Evolutionary conservation across 2,113 vertebrate species (phyloP).

Genomic region (Ciconia stormi): DNA sequence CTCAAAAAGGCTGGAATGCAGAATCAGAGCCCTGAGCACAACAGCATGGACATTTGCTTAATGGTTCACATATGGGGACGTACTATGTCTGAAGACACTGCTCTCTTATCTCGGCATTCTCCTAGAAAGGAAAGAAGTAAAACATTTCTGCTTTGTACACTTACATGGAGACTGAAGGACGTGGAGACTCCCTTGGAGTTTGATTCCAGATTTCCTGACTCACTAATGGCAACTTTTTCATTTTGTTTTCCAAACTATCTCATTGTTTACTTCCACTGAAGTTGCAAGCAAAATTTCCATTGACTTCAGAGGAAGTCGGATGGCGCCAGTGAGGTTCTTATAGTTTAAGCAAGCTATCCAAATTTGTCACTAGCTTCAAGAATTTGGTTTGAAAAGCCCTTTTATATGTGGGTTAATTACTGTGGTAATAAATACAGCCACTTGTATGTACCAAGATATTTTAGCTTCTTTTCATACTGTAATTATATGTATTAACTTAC

Average conservation of each 20-base stretch:
- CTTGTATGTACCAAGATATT: neutral
- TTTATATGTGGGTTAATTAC: neutral
- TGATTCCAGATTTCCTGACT: conserved; percentile 27
- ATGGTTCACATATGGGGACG: neutral
- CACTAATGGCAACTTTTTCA: neutral
- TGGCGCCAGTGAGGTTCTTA: conserved; percentile 30
- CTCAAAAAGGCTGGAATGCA: neutral
- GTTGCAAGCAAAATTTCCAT: conserved; percentile 12
- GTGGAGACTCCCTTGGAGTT: neutral
- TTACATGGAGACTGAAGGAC: neutral
- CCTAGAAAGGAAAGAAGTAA: neutral
- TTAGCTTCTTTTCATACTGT: neutral
- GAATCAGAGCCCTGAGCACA: neutral
- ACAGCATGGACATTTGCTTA: neutral
- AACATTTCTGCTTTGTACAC: neutral
- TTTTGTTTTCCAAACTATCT: conserved; percentile 29
- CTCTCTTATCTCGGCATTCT: neutral
- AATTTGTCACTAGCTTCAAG: conserved; percentile 5
- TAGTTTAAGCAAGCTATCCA: neutral
- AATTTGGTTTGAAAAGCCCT: neutral
- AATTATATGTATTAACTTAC: conserved; percentile 15
- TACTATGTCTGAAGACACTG: neutral
- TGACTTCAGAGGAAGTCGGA: conserved; percentile 21
- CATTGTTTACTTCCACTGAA: conserved; percentile 17
- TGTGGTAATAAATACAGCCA: neutral